Percentiles rank a stretch among this genome's conserved stretches.
These are phyloP conservation scores for Cephalopachus bancanus DNA, from an alignment of 2,797 vertebrate species.

Conservation along the genomic window DNA sequence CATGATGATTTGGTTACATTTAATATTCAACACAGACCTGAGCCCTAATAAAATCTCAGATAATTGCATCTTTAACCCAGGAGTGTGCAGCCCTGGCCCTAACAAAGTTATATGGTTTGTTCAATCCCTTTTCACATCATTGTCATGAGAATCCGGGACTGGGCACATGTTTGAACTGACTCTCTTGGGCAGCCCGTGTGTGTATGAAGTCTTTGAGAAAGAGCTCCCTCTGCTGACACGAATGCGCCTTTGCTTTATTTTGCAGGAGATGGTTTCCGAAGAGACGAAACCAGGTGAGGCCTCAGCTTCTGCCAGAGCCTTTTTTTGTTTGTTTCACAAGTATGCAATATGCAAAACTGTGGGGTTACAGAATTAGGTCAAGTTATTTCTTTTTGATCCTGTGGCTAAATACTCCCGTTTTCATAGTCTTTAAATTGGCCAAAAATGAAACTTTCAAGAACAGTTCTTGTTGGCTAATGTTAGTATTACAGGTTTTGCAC, in stretches of 20 bases:
- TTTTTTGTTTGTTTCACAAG: neutral
- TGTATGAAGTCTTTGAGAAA: neutral
- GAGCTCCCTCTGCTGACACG: slow-evolving; percentile 33
- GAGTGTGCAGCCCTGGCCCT: neutral
- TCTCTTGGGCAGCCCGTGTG: fast-evolving
- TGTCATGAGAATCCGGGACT: neutral
- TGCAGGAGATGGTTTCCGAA: neutral
- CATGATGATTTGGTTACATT: neutral
- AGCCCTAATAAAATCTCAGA: neutral
- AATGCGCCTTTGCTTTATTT: slow-evolving; percentile 48
- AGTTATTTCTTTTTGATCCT: neutral
- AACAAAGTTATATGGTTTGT: neutral
- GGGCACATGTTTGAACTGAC: neutral
- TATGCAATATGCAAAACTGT: neutral
- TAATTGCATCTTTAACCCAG: neutral
- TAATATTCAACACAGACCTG: neutral
- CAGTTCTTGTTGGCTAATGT: neutral
- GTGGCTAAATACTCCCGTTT: neutral
- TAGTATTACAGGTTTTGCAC: neutral
- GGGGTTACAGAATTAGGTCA: neutral
- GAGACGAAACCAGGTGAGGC: slow-evolving; percentile 17
- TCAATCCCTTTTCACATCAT: neutral
- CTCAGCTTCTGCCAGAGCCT: neutral
- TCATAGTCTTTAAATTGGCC: neutral
- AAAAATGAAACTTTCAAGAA: neutral